Base-by-base conservation (phyloP, 2,113 vertebrate genomes). In the Salvator merianae region DNA sequence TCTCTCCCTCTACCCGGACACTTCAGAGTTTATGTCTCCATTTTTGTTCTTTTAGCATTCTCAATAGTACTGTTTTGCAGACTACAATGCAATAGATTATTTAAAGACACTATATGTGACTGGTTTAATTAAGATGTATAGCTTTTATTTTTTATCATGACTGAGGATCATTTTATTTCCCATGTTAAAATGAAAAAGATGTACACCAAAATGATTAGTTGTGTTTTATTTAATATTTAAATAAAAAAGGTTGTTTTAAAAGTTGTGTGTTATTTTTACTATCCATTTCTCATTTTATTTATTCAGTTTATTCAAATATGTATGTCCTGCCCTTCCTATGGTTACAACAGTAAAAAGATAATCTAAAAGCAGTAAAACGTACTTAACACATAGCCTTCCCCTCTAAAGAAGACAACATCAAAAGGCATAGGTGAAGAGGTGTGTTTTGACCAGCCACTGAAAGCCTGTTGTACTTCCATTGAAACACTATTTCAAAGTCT, bases 141-240 rank as follows among this genome's bases (percentile, higher is more conserved):
- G 88, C 94, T 85, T 91, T 93, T 85, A 91, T 95, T 96, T 96
- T 96, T 95, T 94, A 96, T 92, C 91, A 81, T 92, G 92, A 93
- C 91, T 79, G 93, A 94, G 90, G 82, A 93, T 95, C 94, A 90
- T 94, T 93, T 95, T 94, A 79, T 95, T 96, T 96, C 94, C 93
- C 95, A 93, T 86, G 94, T 95, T 95, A 88, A 94, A 93, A 59
- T 59, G 55, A 59, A 59, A 59, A 90, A 92, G 94, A 95, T 89
- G 94, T 96, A 95, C 93, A 95, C 95, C 94, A 91, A 94, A 92
- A 94, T 93, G 93, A 94, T 95, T 94, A 94, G 94, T 90, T n/a
- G 94, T 95, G 93, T 95, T 96, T 96, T 95, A 96, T 96, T 96
- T 96, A 96, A 96, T 96, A 96, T 96, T 96, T 96, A 96, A 96